Evolutionary conservation across 2,888 invertebrate species (phyloP).

Genomic region (Cerastoderma edule): DNA sequence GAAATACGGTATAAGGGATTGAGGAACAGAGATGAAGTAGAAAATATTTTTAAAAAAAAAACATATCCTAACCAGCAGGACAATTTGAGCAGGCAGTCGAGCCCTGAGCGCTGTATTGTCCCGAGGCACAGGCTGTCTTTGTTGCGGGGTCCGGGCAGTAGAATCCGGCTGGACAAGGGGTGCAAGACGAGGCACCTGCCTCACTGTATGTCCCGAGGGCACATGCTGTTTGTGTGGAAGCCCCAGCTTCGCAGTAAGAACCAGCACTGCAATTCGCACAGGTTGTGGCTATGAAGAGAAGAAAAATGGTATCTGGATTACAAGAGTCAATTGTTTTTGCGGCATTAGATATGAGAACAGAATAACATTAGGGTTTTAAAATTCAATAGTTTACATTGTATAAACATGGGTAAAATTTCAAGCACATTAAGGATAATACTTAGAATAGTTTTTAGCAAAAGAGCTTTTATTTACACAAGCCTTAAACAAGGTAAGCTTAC

Average conservation of each 20-base stretch:
- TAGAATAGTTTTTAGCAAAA: too few species aligned
- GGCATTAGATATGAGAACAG: too few species aligned
- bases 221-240: conserved; percentile 67
- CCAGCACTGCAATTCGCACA: conserved; percentile 74
- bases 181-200: conserved; percentile 60
- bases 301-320: not conserved
- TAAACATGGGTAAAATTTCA: too few species aligned
- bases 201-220: conserved; percentile 67
- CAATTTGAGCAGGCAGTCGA: conserved; percentile 68
- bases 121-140: conserved; percentile 65
- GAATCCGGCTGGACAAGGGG: conserved; percentile 71
- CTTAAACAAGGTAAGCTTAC: too few species aligned
- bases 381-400: too few species aligned
- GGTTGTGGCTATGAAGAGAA: conserved; percentile 63
- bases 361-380: too few species aligned
- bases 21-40: too few species aligned
- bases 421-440: too few species aligned
- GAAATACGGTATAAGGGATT: too few species aligned
- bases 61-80: conserved; percentile 76
- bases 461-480: too few species aligned
- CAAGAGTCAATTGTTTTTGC: too few species aligned
- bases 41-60: too few species aligned
- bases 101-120: conserved; percentile 68
- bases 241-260: conserved; percentile 69
- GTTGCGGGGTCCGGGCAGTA: conserved; percentile 66